Base-by-base conservation (phyloP, 1,140 invertebrate genomes). In the Camponotus pennsylvanicus region DNA sequence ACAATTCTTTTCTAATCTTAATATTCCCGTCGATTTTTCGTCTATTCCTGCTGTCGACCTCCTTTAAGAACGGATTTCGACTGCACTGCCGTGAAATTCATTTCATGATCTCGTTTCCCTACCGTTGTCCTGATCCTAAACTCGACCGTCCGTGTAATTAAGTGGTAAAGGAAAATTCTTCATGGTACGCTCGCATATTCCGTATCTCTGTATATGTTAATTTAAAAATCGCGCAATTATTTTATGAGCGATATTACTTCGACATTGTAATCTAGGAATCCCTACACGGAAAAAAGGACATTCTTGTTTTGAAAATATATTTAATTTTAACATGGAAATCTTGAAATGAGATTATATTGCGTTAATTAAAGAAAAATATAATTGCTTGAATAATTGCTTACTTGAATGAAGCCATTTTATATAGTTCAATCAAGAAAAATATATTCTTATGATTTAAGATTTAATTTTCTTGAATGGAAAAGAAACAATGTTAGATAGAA, bases 11-110 rank as follows among this genome's bases (percentile, higher is more conserved):
- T 18, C 57, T 66, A 59, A 82, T 88, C 64, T 71, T 55, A 32
- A 69, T 40, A 55, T 3, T 45, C 55, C 37, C 18, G 7, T 18
- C 57, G 69, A 89, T 71, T 86, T 83, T 73, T 78, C 55, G 42
- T 45, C 5, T 40, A 13, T 1, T 27, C 61, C 13, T 13, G 45
- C 8, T 15, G 18, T 45, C n/a, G 21, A 64, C 15, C 55, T 63
- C 18, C 57, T 57, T 42, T 42, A 8, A 9, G n/a, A 1, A 79
- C 49, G 57, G 40, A 37, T 27, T 63, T 52, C 27, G 27, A 27
- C n/a, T 34, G 66, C 66, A 9, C 8, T 8, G 45, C 42, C 59
- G 82, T 85, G 73, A 78, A 85, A 85, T 73, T 59, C 55, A 61
- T 61, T 63, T 83, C 21, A 66, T 45, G 45, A 85, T 34, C 52